Base-by-base conservation (phyloP, 2,888 invertebrate genomes). In the Lasioglossum lativentre region DNA sequence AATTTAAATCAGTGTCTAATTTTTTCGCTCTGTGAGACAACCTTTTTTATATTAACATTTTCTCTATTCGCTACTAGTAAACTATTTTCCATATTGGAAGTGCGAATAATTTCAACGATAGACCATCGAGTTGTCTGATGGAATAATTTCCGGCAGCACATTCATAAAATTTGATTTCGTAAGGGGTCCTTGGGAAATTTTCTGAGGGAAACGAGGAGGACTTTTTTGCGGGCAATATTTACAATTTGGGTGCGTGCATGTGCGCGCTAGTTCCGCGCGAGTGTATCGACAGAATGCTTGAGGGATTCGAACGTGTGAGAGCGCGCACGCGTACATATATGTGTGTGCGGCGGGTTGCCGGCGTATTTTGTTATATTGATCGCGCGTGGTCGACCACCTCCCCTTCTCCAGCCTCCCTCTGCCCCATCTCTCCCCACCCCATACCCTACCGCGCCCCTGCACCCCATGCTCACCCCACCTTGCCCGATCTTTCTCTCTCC, bases 351-450 rank as follows among this genome's bases (percentile, higher is more conserved):
- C 92, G 93, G 92, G 92, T 93, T 94, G 94, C 93, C 94, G 94
- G 94, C 93, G 94, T 95, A 95, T 95, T 95, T 95, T 95, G 95
- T 95, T 95, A 95, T 95, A 95, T 95, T 95, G 95, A 95, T 95
- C 95, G 95, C 92, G 93, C 93, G 93, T 93, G 92, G 93, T 94
- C 93, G 93, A 92, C 95, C 94, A 93, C 93, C 93, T 92, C 93
- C 90, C 91, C 90, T 89, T 87, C 86, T 84, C 87, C 89, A 82
- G 81, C 89, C 86, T 83, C 89, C 78, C 89, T 91, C 90, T 89
- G 90, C 91, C 90, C 92, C 92, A 90, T 91, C 93, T 88, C 92
- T 89, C 91, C 91, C 90, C 90, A 87, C 92, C 90, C 90, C 89
- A 86, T 88, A 85, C 74, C 83, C 85, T 86, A 79, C 86, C 89